phyloP scores from a whole-genome alignment of 1,140 invertebrate genomes.

The Caerostris darwini region DNA sequence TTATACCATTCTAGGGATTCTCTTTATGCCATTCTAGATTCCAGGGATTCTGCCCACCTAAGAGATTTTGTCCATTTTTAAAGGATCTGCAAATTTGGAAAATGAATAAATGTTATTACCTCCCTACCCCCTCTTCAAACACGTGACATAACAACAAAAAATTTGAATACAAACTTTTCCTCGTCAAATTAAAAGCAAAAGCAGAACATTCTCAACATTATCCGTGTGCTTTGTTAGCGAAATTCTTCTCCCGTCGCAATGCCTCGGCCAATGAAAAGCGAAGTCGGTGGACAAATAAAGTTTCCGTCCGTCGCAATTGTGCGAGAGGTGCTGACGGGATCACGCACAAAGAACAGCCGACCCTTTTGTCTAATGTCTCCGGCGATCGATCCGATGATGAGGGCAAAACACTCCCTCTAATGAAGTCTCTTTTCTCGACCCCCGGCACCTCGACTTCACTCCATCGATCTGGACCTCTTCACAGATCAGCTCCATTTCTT shows the following conservation, averaged over 20 bases:
- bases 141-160: too few relatives aligned
- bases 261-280: not conserved
- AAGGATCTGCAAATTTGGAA: too few relatives aligned
- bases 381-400: not conserved
- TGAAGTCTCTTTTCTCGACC: constrained; percentile 39
- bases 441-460: constrained; percentile 20
- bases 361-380: constrained; percentile 27
- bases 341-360: not conserved
- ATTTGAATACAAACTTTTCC: too few relatives aligned
- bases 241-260: not conserved
- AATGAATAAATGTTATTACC: too few relatives aligned
- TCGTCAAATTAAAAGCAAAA: too few relatives aligned
- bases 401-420: constrained; percentile 50
- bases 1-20: too few relatives aligned
- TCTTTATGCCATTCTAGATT: too few relatives aligned
- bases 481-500: not conserved
- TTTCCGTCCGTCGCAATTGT: not conserved
- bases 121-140: too few relatives aligned
- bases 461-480: constrained; percentile 11
- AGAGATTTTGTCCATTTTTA: too few relatives aligned
- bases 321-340: not conserved
- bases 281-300: constrained; percentile 1
- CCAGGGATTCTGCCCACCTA: too few relatives aligned
- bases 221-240: too few relatives aligned
- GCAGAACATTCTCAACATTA: too few relatives aligned